Conservation (phyloP, 2,888 invertebrate species). For the Patella caerulea region DNA sequence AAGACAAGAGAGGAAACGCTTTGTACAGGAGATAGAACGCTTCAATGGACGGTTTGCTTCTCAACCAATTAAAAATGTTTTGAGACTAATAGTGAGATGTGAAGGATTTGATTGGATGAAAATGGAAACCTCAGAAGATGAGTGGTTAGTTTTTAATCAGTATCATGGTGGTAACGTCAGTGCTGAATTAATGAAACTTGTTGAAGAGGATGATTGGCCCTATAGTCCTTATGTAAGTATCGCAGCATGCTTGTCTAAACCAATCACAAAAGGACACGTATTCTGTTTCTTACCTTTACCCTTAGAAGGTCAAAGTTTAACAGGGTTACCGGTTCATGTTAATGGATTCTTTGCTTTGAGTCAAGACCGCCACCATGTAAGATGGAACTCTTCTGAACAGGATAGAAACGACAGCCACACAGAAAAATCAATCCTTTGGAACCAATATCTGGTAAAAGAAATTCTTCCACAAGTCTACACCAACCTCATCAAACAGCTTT, state of each 20-base stretch:
- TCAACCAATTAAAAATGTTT: slow-evolving; percentile 8
- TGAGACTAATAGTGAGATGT: not conserved
- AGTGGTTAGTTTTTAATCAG: slow-evolving; percentile 44
- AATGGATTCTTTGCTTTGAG: slow-evolving; percentile 66
- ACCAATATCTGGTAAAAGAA: slow-evolving; percentile 55
- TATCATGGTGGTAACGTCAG: slow-evolving; percentile 41
- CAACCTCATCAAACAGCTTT: too few species aligned
- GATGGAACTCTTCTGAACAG: slow-evolving; percentile 60
- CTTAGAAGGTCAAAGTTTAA: slow-evolving; percentile 49
- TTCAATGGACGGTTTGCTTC: slow-evolving; percentile 17
- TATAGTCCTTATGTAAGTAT: slow-evolving; percentile 54
- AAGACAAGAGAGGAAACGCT: slow-evolving; percentile 6
- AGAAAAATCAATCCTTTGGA: slow-evolving; percentile 62
- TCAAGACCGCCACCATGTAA: slow-evolving; percentile 63
- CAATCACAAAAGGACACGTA: slow-evolving; percentile 51
- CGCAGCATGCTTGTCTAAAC: slow-evolving; percentile 42
- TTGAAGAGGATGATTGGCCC: slow-evolving; percentile 34
- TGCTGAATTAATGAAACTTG: slow-evolving; percentile 26
- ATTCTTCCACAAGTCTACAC: slow-evolving; percentile 53
- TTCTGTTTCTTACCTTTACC: slow-evolving; percentile 69
- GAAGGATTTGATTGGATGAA: not conserved
- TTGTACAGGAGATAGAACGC: slow-evolving; percentile 12
- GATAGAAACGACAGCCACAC: slow-evolving; percentile 28
- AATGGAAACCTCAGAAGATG: not conserved
- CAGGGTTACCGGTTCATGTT: slow-evolving; percentile 66